phyloP scores from a whole-genome alignment of 2,113 vertebrate genomes.

The Ivindomyrus marchei region DNA sequence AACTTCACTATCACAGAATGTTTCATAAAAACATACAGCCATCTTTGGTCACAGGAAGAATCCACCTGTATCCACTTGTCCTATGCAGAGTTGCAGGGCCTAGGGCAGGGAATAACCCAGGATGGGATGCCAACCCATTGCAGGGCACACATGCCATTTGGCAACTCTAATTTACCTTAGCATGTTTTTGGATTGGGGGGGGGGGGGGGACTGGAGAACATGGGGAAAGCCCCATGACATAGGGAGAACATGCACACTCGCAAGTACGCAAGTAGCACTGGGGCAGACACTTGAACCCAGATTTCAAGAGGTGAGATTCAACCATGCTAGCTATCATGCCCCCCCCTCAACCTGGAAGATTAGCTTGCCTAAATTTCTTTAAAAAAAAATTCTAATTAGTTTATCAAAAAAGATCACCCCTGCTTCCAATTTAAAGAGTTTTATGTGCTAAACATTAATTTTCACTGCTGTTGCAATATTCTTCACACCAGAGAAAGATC shows the following conservation, averaged over 20 bases:
- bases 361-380: not conserved
- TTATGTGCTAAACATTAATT: not conserved
- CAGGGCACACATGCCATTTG: not conserved
- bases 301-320: not conserved
- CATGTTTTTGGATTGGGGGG: not conserved
- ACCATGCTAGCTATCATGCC: not conserved
- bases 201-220: not conserved
- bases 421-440: not conserved
- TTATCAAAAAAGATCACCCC: not conserved
- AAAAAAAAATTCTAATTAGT: not conserved
- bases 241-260: not conserved
- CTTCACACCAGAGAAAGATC: not conserved
- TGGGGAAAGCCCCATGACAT: not conserved
- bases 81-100: not conserved
- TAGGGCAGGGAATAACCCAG: not conserved
- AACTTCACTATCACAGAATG: not conserved
- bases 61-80: not conserved
- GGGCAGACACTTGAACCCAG: not conserved
- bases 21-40: not conserved
- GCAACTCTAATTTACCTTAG: not conserved
- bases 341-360: not conserved
- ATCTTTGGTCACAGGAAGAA: not conserved
- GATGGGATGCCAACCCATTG: not conserved
- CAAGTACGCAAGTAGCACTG: not conserved
- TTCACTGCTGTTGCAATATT: not conserved